A percentile compares a stretch with the other conserved stretches of the same genome.
phyloP scores from a whole-genome alignment of 2,888 invertebrate genomes.

The Xestia rhomboidea region DNA sequence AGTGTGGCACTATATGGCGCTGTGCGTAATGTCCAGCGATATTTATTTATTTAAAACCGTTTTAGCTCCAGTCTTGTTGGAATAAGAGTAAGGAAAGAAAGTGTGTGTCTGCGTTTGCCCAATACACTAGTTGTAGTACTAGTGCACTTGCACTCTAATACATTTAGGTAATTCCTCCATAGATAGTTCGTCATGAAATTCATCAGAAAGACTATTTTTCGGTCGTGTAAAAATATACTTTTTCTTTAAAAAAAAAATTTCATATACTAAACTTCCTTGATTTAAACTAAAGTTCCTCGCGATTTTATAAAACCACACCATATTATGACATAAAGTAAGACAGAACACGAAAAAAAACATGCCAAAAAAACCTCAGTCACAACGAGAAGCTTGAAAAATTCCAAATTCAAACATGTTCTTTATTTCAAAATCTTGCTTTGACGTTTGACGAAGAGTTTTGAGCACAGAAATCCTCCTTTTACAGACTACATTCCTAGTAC shows the following conservation, averaged over 20 bases:
- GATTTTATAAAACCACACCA: neutral
- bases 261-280: neutral
- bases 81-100: neutral
- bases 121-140: neutral
- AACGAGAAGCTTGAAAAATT: neutral
- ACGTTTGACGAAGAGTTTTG: neutral
- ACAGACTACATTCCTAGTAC: neutral
- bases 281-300: neutral
- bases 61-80: neutral
- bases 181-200: neutral
- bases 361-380: neutral
- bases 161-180: neutral
- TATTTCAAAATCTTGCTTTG: slow-evolving; percentile 22
- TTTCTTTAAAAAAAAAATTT: no score
- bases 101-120: neutral
- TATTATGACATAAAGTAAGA: neutral
- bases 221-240: neutral
- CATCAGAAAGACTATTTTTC: neutral
- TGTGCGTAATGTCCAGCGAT: no score
- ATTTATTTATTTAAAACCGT: no score
- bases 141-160: neutral
- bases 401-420: neutral
- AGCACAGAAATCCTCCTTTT: neutral
- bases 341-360: neutral
- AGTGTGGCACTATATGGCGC: no score